Conservation (phyloP, 2,888 invertebrate genomes). For the Chirona hameri region DNA sequence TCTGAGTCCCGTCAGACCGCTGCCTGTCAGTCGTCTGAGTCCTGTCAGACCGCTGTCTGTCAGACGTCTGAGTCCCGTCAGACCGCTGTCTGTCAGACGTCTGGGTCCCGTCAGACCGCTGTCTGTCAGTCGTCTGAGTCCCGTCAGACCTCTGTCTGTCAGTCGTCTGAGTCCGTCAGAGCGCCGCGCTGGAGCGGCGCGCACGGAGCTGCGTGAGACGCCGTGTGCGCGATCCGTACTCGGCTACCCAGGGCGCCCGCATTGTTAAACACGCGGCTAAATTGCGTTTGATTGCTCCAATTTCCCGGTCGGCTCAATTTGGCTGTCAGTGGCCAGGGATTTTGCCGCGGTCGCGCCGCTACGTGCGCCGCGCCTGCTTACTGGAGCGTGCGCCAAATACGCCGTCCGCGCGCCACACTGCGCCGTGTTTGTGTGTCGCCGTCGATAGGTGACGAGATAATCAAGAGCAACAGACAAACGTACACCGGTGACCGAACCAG, state of each 20-base stretch:
- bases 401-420: neutral
- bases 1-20: too few relatives aligned
- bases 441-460: constrained; percentile 13
- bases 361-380: neutral
- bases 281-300: constrained; percentile 8
- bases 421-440: neutral
- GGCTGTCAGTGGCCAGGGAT: constrained; percentile 13
- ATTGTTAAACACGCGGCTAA: constrained; percentile 5
- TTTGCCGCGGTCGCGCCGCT: neutral
- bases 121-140: too few relatives aligned
- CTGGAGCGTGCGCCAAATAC: neutral
- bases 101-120: too few relatives aligned
- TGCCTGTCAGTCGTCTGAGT: too few relatives aligned
- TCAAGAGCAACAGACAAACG: neutral
- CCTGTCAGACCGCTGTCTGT: too few relatives aligned
- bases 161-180: neutral
- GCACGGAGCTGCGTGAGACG: too few relatives aligned
- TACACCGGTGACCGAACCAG: neutral
- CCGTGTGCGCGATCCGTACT: too few relatives aligned
- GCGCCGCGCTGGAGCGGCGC: neutral
- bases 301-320: constrained; percentile 4
- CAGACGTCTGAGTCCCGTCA: too few relatives aligned
- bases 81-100: too few relatives aligned
- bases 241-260: neutral
- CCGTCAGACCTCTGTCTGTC: neutral